Conservation (phyloP, 2,113 vertebrate species). For the Coptodon rendalli region DNA sequence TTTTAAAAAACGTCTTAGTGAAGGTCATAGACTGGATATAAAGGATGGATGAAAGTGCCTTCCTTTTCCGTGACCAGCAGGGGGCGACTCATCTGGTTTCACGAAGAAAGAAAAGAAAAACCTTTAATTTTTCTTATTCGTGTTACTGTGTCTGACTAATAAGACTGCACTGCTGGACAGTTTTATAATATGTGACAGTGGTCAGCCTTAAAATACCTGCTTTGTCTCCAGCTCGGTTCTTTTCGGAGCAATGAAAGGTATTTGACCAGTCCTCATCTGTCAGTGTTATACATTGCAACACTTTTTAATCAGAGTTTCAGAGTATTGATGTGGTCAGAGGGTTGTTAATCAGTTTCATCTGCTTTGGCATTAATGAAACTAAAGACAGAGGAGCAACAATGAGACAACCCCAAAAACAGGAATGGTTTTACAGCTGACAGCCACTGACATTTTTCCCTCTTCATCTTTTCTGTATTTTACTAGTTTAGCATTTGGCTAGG, state of each 20-base stretch:
- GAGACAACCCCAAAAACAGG: rapidly evolving
- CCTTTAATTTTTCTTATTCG: neutral
- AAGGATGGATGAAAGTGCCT: neutral
- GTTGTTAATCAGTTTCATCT: neutral
- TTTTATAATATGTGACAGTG: neutral
- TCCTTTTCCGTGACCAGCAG: neutral
- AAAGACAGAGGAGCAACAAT: neutral
- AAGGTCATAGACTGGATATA: neutral
- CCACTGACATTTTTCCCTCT: neutral
- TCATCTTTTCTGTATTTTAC: neutral
- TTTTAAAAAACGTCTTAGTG: neutral
- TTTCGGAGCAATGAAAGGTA: rapidly evolving
- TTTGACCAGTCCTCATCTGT: neutral
- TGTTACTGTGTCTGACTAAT: neutral
- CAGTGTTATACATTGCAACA: neutral
- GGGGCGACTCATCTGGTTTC: rapidly evolving
- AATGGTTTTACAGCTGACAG: neutral
- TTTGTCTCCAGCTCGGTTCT: neutral
- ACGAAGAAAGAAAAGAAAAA: rapidly evolving
- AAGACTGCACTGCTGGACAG: neutral
- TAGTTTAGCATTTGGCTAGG: neutral
- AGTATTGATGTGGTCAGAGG: neutral
- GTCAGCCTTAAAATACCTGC: neutral
- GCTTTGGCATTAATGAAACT: neutral
- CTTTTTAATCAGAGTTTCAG: neutral